A percentile compares a stretch with the other conserved stretches of the same genome.
Conservation (phyloP, 2,888 invertebrate genomes). For the Hirtodrosophila confusa region DNA sequence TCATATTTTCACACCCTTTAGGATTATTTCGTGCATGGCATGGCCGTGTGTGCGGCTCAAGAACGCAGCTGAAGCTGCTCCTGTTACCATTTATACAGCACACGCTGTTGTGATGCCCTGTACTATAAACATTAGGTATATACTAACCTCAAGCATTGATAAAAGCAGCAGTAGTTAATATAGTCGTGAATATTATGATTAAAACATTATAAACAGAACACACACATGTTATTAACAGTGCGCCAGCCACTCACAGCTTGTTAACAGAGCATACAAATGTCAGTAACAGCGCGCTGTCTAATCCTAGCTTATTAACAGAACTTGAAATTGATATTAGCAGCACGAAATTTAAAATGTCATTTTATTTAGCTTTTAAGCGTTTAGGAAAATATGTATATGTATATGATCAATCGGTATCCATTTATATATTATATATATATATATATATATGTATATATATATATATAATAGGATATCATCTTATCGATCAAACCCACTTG, state of each 20-base stretch:
- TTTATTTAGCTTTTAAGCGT: too few species aligned
- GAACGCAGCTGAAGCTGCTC: constrained; percentile 51
- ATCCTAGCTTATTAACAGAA: neutral
- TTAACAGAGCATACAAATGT: neutral
- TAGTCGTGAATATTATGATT: too few species aligned
- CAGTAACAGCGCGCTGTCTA: neutral
- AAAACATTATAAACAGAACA: neutral
- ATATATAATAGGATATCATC: constrained; percentile 5
- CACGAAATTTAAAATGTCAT: too few species aligned
- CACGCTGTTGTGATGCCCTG: constrained; percentile 29
- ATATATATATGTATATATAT: too few species aligned
- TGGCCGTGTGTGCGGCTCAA: constrained; percentile 48
- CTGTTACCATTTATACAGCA: constrained; percentile 50
- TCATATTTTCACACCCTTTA: constrained; percentile 79
- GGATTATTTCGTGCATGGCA: constrained; percentile 74
- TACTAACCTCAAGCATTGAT: neutral
- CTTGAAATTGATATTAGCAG: neutral
- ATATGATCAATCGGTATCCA: too few species aligned
- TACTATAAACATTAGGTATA: neutral
- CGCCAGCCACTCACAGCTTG: neutral
- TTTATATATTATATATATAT: too few species aligned
- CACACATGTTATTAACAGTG: neutral
- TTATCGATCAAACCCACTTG: constrained; percentile 18
- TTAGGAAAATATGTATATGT: too few species aligned
- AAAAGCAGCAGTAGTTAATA: neutral